Conservation (phyloP, 1,140 invertebrate species). For the Calliphora vicina region DNA sequence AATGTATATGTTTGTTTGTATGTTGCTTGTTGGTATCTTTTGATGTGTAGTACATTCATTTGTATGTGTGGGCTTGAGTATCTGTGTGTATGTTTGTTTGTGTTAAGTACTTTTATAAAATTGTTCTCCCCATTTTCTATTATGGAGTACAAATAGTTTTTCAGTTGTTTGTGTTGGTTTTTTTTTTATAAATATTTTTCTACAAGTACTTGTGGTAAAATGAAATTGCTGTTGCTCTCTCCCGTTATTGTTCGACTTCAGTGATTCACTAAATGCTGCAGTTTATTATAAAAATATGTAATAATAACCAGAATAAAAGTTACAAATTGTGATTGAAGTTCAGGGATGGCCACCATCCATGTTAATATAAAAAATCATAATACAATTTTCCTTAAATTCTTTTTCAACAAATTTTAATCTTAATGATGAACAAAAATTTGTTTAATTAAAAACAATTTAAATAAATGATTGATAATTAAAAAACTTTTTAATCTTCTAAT, state of each 20-base stretch:
- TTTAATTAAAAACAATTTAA: too few relatives aligned
- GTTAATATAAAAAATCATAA: too few relatives aligned
- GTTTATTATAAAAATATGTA: slow-evolving; percentile 6
- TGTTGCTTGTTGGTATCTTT: not conserved
- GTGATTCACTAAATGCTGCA: slow-evolving; percentile 40
- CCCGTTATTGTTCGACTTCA: slow-evolving; percentile 40
- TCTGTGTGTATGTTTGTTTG: slow-evolving; percentile 1
- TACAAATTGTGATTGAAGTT: slow-evolving; percentile 23
- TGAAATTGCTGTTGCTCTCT: not conserved
- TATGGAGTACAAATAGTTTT: slow-evolving; percentile 27
- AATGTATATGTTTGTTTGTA: not conserved
- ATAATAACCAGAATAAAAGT: slow-evolving; percentile 31
- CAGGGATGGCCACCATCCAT: not conserved
- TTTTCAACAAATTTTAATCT: too few relatives aligned
- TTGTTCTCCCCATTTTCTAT: slow-evolving; percentile 26
- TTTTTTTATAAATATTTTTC: slow-evolving; percentile 1
- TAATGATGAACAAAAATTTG: too few relatives aligned
- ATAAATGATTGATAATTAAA: too few relatives aligned
- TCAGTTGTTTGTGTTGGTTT: slow-evolving; percentile 27
- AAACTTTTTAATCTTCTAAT: too few relatives aligned
- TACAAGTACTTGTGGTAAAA: slow-evolving; percentile 3
- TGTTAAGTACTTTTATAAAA: slow-evolving; percentile 26
- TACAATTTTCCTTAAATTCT: too few relatives aligned
- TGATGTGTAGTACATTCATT: not conserved
- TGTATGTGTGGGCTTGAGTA: not conserved